phyloP scores from a whole-genome alignment of 2,888 invertebrate genomes.

The Ischnura elegans region DNA sequence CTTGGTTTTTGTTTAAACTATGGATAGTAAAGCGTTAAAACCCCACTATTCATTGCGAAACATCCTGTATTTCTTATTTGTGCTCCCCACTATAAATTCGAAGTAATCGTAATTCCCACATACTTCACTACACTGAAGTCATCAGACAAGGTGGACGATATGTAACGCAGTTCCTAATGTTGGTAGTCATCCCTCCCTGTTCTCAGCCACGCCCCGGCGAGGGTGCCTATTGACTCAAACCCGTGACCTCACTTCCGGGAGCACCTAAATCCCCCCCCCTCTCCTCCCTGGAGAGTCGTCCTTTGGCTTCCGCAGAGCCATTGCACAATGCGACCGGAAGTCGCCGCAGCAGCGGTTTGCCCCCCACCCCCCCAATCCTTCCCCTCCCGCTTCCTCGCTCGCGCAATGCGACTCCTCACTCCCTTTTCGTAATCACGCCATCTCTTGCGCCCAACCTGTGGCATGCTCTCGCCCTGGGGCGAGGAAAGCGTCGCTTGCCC shows the following conservation, averaged over 20 bases:
- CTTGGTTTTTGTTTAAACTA: too few relatives aligned
- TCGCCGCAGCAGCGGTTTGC: background rate
- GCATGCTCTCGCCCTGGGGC: background rate
- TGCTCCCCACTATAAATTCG: too few relatives aligned
- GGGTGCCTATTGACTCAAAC: background rate
- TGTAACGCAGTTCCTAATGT: background rate
- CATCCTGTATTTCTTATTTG: too few relatives aligned
- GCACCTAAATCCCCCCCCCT: background rate
- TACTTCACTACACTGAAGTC: too few relatives aligned
- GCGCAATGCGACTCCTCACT: background rate
- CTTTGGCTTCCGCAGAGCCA: background rate
- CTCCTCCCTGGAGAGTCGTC: background rate
- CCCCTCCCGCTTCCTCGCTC: background rate
- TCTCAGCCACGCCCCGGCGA: background rate
- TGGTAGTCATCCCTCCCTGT: background rate
- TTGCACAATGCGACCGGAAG: slow-evolving; percentile 32
- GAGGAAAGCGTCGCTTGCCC: background rate
- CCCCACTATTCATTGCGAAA: too few relatives aligned
- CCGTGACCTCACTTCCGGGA: background rate
- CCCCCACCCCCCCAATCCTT: too few relatives aligned
- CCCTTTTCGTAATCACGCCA: background rate
- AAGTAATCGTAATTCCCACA: too few relatives aligned
- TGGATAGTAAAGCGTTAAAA: too few relatives aligned
- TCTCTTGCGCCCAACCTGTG: background rate
- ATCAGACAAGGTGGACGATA: background rate